Evolutionary conservation across 2,888 invertebrate species (phyloP).

Genomic region (Blera fallax): DNA sequence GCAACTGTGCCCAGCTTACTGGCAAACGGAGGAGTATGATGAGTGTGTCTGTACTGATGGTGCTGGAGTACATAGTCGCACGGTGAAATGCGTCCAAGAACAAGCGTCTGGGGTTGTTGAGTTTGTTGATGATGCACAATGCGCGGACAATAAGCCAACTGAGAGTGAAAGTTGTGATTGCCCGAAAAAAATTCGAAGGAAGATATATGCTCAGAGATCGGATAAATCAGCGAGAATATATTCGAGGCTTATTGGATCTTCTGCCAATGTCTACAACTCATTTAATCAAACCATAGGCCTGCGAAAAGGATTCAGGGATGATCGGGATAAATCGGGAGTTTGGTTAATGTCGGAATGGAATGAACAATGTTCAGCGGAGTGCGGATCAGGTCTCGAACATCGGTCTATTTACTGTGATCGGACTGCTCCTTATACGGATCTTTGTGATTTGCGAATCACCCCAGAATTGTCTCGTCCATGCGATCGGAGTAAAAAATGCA

Average conservation of each 20-base stretch:
- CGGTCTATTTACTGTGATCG: constrained; percentile 87
- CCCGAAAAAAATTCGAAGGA: constrained; percentile 74
- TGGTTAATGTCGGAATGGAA: constrained; percentile 80
- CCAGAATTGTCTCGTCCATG: constrained; percentile 86
- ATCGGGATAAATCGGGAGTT: constrained; percentile 76
- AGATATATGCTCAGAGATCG: constrained; percentile 72
- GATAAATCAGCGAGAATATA: constrained; percentile 74
- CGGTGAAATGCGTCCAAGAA: constrained; percentile 86
- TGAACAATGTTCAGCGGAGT: constrained; percentile 86
- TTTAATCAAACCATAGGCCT: constrained; percentile 63
- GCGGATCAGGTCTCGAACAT: constrained; percentile 88
- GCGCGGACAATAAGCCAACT: constrained; percentile 83
- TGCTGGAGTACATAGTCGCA: constrained; percentile 86
- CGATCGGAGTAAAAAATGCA: constrained; percentile 85
- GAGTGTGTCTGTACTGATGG: constrained; percentile 87
- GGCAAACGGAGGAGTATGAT: constrained; percentile 89
- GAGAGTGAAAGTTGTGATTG: constrained; percentile 82
- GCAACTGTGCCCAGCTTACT: constrained; percentile 90
- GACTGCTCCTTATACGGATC: constrained; percentile 84
- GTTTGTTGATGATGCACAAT: constrained; percentile 84
- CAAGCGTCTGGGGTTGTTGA: constrained; percentile 77
- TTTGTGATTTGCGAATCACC: constrained; percentile 83
- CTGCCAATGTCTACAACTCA: constrained; percentile 67
- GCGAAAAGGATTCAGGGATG: constrained; percentile 74
- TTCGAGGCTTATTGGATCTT: constrained; percentile 72